Evolutionary conservation across 2,888 invertebrate species (phyloP), one percentile per base, ranked within the genome.

Genomic region (Agapetus fuscipes): DNA sequence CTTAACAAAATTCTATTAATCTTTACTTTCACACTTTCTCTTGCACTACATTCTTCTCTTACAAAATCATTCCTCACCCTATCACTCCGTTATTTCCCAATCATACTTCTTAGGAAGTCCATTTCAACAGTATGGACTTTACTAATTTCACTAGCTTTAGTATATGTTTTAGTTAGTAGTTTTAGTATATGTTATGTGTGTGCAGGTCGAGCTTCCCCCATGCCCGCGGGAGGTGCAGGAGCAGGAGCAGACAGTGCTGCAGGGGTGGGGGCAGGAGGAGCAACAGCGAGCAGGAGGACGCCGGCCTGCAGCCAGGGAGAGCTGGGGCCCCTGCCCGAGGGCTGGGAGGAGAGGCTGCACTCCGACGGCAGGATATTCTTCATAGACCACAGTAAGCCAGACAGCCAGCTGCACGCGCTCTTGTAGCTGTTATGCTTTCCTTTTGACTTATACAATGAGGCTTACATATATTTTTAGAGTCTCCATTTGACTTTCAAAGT

Each of bases 291-390:
- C 4, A 4, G 34, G 27, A 9, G 13, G 37, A 30, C 17, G 41
- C 26, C 53, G 60, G 53, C 51, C 58, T 49, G 54, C 62, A 52
- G 55, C 58, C 51, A 39, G 51, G 75, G 76, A 10, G 89, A 93
- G 62, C 75, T 97, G 40, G 96, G 95, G 30, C 83, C 96, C 1
- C 63, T 97, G 57, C 96, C 97, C 0, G 89, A 94, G 64, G 96
- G 97, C 16, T 98, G 97, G 97, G 97, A 98, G 66, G 96, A 97
- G 65, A 69, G 96, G 37, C 83, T 93, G 24, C 97, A 97, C 60
- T 80, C 85, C 0, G 96, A 98, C 64, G 96, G 96, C 10, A 69
- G 97, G 57, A 93, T 95, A 53, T 98, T 98, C 73, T 98, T 95
- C 61, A 97, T 98, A 45, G 95, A 98, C 71, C 98, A 98, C 57